Base-by-base conservation (phyloP, 2,888 invertebrate species). In the Amblyjoppa fuscipennis region DNA sequence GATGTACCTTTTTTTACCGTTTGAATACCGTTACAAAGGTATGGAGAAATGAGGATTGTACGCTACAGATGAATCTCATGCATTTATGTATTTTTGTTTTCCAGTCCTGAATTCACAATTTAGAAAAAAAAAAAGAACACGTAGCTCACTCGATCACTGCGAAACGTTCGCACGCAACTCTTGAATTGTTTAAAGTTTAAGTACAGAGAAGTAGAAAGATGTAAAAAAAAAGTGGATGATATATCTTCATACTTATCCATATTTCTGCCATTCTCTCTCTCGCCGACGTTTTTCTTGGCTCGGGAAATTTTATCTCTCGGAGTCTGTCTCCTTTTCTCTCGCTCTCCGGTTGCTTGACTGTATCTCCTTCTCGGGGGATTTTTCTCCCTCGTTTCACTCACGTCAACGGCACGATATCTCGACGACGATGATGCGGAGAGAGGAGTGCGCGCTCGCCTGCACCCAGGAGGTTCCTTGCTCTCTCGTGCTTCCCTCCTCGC, bases 341-440 rank as follows among this genome's bases (percentile, higher is more conserved):
- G 74, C 66, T 75, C 78, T 71, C 38, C 45, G 49, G 31, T 73
- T 66, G 20, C 68, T 81, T 68, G 41, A 20, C 31, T 20, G 59
- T 73, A 70, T 61, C 68, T 73, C 76, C 73, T 74, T 77, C 56
- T 71, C 45, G 61, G 41, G 38, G 75, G 81, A 75, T 85, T 83
- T 85, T 81, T 75, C 7, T 83, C 70, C 71, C 74, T 85, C 70
- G 68, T 79, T 85, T 85, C 82, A 85, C 84, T 80, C 83, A 84
- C 84, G 86, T 83, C 86, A 83, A 84, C 78, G 83, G 71, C 80
- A 83, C 85, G 86, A 86, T 83, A 84, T 83, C 78, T 81, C 84
- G 79, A 79, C 85, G 85, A 82, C 69, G 81, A 75, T 73, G 74
- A 77, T 73, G 74, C 53, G 28, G 77, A 81, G 84, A 68, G 38